Base-by-base conservation (phyloP, 2,888 invertebrate genomes). In the Drosophila kanekoi region DNA sequence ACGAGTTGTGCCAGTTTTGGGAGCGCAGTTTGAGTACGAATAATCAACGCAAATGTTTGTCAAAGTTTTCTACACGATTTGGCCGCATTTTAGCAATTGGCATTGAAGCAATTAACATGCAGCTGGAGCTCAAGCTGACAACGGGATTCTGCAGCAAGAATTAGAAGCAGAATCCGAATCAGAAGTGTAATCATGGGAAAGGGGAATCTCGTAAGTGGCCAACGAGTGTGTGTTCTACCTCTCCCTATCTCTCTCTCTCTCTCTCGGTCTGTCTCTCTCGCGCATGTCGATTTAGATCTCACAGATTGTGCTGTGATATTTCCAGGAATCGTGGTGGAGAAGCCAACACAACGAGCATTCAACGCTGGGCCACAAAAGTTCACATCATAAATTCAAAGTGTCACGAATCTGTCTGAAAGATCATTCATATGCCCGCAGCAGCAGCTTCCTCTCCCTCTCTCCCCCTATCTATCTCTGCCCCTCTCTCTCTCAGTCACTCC, bases 381-480 rank as follows among this genome's bases (percentile, higher is more conserved):
- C 86, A 89, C 89, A 87, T 87, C 86, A 82, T 87, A 89, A 89
- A 87, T 89, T 86, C 79, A 88, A 87, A 89, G 89, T 87, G 89
- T 87, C 86, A 87, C 86, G 86, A 89, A 88, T 80, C 85, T 87
- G 86, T 87, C 86, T 76, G 74, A 60, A 84, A 87, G 82, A 86
- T 86, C 89, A 89, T 86, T 89, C 89, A 85, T 85, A 75, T 73
- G 86, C 86, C 85, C 73, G 75, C 72, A 75, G 87, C 72, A 58
- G 44, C 37, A 48, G 63, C 43, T 41, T 38, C 11, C 53, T 18
- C 40, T 38, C 53, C 40, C 35, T 14, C 41, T n/a, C 38, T n/a
- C 14, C 20, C 13, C 37, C n/a, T 44, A 18, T 28, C 23, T 8
- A 8, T 28, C 53, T 18, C 40, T 41, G 47, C 40, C 32, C 14